A percentile compares a stretch with the other conserved stretches of the same genome.
Evolutionary conservation across 2,888 invertebrate genomes (phyloP).

Genomic region (Onchidella celtica): DNA sequence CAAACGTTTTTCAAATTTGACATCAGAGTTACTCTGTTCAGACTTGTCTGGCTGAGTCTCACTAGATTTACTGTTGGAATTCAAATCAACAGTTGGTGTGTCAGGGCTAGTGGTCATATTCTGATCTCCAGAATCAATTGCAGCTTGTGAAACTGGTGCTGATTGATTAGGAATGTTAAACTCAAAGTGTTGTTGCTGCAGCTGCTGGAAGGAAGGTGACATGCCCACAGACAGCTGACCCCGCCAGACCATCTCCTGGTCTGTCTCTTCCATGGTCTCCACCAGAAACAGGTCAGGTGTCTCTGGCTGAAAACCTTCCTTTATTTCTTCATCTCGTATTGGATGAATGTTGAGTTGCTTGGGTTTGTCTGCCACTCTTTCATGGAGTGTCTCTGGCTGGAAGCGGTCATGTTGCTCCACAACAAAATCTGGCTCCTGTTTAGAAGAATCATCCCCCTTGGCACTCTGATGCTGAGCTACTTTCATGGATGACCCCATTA

Average conservation of each 20-base stretch:
- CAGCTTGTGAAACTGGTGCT: background rate
- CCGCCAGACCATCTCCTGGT: constrained; percentile 39
- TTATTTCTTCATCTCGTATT: constrained; percentile 32
- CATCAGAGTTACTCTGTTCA: background rate
- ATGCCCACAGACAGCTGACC: constrained; percentile 43
- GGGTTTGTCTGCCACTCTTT: background rate
- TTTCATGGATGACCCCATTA: background rate
- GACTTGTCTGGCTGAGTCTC: background rate
- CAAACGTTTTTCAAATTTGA: constrained; percentile 47
- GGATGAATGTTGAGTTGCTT: constrained; percentile 35
- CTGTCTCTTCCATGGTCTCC: constrained; percentile 44
- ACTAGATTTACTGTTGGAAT: constrained; percentile 11
- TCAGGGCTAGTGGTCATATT: background rate
- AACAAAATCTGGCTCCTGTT: constrained; percentile 44
- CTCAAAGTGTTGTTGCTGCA: constrained; percentile 18
- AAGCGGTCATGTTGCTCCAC: constrained; percentile 42
- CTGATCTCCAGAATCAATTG: background rate
- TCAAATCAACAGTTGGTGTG: background rate
- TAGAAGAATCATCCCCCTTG: background rate
- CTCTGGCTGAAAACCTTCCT: constrained; percentile 55
- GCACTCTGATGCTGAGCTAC: background rate
- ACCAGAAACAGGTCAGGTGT: constrained; percentile 29
- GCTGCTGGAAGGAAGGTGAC: constrained; percentile 25
- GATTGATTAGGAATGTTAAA: constrained; percentile 13
- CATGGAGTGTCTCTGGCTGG: constrained; percentile 37